Percentiles rank a stretch among this genome's conserved stretches.
These are phyloP conservation scores for Shinisaurus crocodilurus DNA, from an alignment of 2,113 vertebrate genomes.

Conservation along the genomic window DNA sequence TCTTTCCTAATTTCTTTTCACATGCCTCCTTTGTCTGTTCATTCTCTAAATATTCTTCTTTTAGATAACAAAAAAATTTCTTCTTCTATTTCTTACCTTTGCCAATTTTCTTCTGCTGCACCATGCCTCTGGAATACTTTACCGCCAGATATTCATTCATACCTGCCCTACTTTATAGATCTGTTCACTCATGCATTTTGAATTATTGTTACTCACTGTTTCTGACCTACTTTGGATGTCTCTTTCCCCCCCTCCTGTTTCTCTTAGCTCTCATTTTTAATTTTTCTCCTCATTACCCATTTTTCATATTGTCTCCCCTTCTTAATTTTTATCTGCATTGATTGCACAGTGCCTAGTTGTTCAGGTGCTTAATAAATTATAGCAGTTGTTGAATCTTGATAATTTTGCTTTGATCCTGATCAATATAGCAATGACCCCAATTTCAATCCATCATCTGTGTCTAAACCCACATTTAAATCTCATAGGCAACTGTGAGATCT, in stretches of 20 bases:
- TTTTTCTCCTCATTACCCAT: background rate
- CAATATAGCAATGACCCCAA: background rate
- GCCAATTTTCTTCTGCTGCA: background rate
- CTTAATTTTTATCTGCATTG: background rate
- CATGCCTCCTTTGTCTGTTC: too few relatives aligned
- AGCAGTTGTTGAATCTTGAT: background rate
- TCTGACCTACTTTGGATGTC: conserved; percentile 6
- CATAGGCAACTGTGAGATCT: background rate
- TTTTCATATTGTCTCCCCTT: background rate
- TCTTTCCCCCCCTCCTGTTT: background rate
- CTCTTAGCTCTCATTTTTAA: background rate
- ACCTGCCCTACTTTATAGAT: conserved; percentile 1
- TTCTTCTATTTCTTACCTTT: background rate
- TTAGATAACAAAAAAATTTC: background rate
- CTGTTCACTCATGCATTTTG: background rate
- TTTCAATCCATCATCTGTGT: background rate
- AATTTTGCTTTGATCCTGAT: background rate
- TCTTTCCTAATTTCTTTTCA: background rate
- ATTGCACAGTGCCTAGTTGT: background rate
- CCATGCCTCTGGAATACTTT: background rate
- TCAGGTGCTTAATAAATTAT: background rate
- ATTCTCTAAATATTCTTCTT: background rate
- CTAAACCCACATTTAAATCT: background rate
- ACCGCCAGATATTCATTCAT: background rate
- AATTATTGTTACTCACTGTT: background rate